Evolutionary conservation across 2,888 invertebrate species (phyloP), one percentile per base, ranked within the genome.

Genomic region (Entomobrya proxima): DNA sequence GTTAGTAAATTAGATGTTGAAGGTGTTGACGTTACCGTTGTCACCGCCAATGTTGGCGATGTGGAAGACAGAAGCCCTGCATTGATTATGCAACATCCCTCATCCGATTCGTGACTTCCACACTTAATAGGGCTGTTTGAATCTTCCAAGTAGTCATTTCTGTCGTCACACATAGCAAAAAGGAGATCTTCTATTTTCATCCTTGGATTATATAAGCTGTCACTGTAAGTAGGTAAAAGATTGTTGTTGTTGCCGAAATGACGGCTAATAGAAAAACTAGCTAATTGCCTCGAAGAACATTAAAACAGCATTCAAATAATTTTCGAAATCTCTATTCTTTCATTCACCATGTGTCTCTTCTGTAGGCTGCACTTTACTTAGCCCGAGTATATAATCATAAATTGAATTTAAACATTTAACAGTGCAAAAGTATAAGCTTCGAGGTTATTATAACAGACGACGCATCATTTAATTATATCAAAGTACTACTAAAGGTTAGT

Each of bases 111-210:
- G 86, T 89, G 86, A 67, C 88, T 87, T 27, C 86, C 87, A 86
- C 88, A 88, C 74, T 83, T 86, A 44, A 79, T 83, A 21, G 69
- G 79, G 72, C 78, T 80, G 40, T 76, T 86, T 30, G 86, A 74
- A 82, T 89, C 86, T 55, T 87, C 86, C 81, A 88, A 85, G 84
- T 85, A 89, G 84, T 88, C 89, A 89, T 89, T 89, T 72, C 58
- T 88, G 74, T 89, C 86, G 85, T 89, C 89, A 89, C 89, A 88
- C 89, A 89, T 89, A 84, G 87, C 89, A 89, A 89, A 89, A 24
- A 86, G 81, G 40, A 88, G 79, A 61, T 88, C 88, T 67, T 88
- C 88, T 64, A 88, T 88, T 89, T 86, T 89, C 89, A 89, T 89
- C 81, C 87, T 88, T 61, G 81, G 30, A 32, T 75, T 55, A 52